Conservation (phyloP, 1,140 invertebrate species). For the Sinonovacula constricta region DNA sequence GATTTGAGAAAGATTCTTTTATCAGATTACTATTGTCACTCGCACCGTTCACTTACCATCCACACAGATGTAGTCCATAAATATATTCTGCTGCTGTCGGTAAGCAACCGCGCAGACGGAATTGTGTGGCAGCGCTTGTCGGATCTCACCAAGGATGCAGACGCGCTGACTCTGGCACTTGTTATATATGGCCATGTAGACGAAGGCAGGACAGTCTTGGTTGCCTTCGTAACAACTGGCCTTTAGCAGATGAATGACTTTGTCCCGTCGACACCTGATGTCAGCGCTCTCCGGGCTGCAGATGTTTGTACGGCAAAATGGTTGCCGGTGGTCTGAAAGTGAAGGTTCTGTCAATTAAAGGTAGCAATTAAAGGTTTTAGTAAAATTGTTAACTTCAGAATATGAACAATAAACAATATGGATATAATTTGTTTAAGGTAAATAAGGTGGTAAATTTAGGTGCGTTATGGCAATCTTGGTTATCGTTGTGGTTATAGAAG, state of each 20-base stretch:
- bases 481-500: too few species aligned
- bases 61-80: slow-evolving; percentile 44
- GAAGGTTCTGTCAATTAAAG: too few species aligned
- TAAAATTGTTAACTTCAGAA: too few species aligned
- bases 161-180: slow-evolving; percentile 19
- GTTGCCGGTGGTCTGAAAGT: slow-evolving; percentile 12
- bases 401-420: too few species aligned
- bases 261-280: slow-evolving; percentile 27
- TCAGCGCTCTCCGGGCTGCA: slow-evolving; percentile 14
- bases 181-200: slow-evolving; percentile 5
- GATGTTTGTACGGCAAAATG: slow-evolving; percentile 33
- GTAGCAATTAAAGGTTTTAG: too few species aligned
- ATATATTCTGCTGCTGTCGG: slow-evolving; percentile 27
- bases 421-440: too few species aligned
- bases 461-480: too few species aligned
- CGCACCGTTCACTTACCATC: too few species aligned
- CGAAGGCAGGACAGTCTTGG: slow-evolving; percentile 24
- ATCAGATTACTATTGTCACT: too few species aligned
- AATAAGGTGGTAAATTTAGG: too few species aligned
- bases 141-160: slow-evolving; percentile 8
- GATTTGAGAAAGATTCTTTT: too few species aligned
- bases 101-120: slow-evolving; percentile 9
- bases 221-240: slow-evolving; percentile 15
- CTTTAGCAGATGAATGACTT: slow-evolving; percentile 30
- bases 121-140: background rate